Evolutionary conservation across 2,888 invertebrate genomes (phyloP).

Genomic region (Biston betularia): DNA sequence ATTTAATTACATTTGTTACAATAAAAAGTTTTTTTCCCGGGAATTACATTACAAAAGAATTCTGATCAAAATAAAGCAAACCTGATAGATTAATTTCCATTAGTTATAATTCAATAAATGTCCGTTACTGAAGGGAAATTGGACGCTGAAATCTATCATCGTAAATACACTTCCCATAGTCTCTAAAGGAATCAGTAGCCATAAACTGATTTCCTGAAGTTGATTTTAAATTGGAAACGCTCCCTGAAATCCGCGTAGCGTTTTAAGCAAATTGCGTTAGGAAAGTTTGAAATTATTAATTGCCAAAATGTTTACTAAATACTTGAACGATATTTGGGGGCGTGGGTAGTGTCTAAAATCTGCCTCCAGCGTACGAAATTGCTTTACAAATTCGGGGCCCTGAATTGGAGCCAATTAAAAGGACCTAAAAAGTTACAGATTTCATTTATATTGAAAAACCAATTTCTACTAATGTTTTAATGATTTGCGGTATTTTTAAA

Average conservation of each 20-base stretch:
- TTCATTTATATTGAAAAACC: conserved; percentile 28
- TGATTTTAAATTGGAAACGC: conserved; percentile 39
- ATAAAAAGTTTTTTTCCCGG: neutral
- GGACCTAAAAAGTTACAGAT: conserved; percentile 28
- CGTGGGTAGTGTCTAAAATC: conserved; percentile 35
- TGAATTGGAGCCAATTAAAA: conserved; percentile 33
- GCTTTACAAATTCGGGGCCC: conserved; percentile 24
- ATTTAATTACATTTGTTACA: neutral
- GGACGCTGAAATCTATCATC: conserved; percentile 71
- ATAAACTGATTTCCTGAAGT: conserved; percentile 53
- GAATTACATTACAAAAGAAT: conserved; percentile 16
- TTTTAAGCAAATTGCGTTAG: conserved; percentile 37
- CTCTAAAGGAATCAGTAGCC: conserved; percentile 58
- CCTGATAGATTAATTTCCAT: conserved; percentile 56
- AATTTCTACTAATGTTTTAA: conserved; percentile 27
- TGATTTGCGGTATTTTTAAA: conserved; percentile 9
- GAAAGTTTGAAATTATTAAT: conserved; percentile 37
- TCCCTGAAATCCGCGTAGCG: conserved; percentile 35
- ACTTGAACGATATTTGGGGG: conserved; percentile 33
- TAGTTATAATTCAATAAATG: conserved; percentile 62
- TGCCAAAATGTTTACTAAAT: conserved; percentile 41
- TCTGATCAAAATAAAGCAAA: conserved; percentile 44
- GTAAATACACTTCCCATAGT: conserved; percentile 60
- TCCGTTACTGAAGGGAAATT: conserved; percentile 70
- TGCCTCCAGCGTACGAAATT: conserved; percentile 27